Percentiles rank a stretch among this genome's conserved stretches.
Evolutionary conservation across 2,797 vertebrate species (phyloP).

Genomic region (Phylloscopus collybita): DNA sequence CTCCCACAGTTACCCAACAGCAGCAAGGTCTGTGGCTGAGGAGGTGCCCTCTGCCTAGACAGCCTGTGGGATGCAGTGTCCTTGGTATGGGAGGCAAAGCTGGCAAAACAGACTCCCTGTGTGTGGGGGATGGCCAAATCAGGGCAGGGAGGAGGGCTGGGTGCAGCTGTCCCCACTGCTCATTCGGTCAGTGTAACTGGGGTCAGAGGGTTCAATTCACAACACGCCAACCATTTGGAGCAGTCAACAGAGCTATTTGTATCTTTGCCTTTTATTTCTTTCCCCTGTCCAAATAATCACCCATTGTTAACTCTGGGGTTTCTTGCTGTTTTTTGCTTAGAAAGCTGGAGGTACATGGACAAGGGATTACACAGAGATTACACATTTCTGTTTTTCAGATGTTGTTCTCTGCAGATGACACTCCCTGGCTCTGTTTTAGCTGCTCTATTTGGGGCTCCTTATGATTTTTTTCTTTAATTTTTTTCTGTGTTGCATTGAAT

Average conservation of each 20-base stretch:
- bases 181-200: neutral
- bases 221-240: constrained; percentile 51
- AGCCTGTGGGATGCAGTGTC: fast-evolving
- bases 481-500: neutral
- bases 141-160: neutral
- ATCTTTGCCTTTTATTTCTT: constrained; percentile 34
- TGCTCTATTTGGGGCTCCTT: neutral
- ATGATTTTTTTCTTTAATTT: neutral
- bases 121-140: fast-evolving
- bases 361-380: neutral
- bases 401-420: neutral
- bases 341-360: neutral
- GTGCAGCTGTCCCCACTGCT: constrained; percentile 34
- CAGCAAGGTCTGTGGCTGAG: neutral
- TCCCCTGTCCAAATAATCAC: neutral
- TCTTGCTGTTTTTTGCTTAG: neutral
- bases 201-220: constrained; percentile 65
- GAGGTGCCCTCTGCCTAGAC: neutral
- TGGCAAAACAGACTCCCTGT: neutral
- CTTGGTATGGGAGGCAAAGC: fast-evolving
- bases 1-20: fast-evolving
- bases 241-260: constrained; percentile 38
- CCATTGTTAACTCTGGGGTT: neutral
- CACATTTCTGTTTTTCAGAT: neutral
- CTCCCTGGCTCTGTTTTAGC: neutral